Evolutionary conservation across 2,888 invertebrate species (phyloP), one percentile per base, ranked within the genome.

Genomic region (Erebia ligea): DNA sequence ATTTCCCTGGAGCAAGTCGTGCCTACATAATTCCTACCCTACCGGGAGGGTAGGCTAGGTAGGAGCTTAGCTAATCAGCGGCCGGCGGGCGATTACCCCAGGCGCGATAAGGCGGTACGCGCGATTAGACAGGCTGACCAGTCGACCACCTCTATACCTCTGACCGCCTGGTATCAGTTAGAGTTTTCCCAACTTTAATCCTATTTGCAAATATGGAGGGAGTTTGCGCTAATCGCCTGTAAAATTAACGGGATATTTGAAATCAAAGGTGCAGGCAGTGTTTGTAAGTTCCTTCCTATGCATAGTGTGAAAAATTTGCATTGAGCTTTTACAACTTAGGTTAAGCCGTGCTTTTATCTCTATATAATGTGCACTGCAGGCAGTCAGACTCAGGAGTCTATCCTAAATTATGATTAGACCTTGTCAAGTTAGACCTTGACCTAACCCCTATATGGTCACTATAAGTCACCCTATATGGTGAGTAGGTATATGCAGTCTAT

Each of bases 41-140:
- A 88, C 87, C 87, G 88, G 85, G 82, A 89, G 90, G 87, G 84
- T 78, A 84, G 89, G 87, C 80, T 82, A 84, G 89, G 89, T 80
- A 82, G 85, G 86, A 87, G 91, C 91, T 90, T 90, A 89, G 90
- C 87, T 91, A 91, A 92, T 92, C 92, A 91, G 88, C 83, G 84
- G 81, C 86, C 86, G 83, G 79, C 86, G 89, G 89, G 84, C 88
- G 89, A 91, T 92, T 90, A 90, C 89, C 84, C 85, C 84, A 81
- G 81, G 83, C 83, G 86, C 89, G 92, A 90, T 91, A 92, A 92
- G 90, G 86, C 88, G 87, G 86, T 86, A 84, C 90, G 91, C 88
- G 86, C 92, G 91, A 92, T 91, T 92, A 90, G 88, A 80, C 87
- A 81, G 82, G 83, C 88, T 91, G 91, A 90, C 91, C 91, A 84